Evolutionary conservation across 2,113 vertebrate genomes (phyloP).

Genomic region (Anser brachyrhynchus): DNA sequence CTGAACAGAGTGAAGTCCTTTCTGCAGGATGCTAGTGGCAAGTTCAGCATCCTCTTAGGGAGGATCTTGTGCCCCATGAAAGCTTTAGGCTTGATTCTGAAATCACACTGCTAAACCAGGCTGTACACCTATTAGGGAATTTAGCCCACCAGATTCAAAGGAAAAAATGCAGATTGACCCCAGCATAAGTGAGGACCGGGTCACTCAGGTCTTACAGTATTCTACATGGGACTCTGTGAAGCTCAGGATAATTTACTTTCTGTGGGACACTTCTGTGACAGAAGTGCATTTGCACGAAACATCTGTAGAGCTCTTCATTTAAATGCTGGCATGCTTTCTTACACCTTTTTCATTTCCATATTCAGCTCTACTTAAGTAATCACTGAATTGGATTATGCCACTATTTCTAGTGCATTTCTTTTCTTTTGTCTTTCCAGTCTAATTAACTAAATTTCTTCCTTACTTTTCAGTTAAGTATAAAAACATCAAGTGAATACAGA

Average conservation of each 20-base stretch:
- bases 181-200: neutral
- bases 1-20: neutral
- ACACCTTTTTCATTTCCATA: neutral
- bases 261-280: neutral
- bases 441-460: constrained; percentile 6
- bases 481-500: neutral
- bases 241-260: neutral
- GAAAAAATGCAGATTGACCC: neutral
- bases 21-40: neutral
- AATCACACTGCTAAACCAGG: neutral
- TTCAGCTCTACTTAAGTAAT: neutral
- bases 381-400: neutral
- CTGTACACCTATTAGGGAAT: neutral
- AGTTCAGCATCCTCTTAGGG: neutral
- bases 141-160: neutral
- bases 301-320: neutral
- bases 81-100: neutral
- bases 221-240: neutral
- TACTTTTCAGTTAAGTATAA: neutral
- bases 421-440: neutral
- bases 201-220: neutral
- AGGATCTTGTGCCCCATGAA: neutral
- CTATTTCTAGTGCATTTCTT: constrained; percentile 26
- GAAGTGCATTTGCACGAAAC: neutral
- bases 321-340: neutral